Evolutionary conservation across 1,140 invertebrate species (phyloP).

Genomic region (Cotesia glomerata): DNA sequence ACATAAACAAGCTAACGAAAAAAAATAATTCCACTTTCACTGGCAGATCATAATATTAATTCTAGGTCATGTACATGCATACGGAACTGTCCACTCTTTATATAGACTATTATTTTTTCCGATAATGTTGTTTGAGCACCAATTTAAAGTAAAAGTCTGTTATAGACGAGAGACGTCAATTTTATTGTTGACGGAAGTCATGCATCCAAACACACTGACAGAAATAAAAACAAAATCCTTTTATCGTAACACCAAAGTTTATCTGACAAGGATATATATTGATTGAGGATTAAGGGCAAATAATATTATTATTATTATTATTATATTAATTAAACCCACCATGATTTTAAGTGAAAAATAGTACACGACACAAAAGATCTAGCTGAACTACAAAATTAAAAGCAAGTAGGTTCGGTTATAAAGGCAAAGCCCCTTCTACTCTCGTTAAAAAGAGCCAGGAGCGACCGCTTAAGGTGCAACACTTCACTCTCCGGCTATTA

Average conservation of each 20-base stretch:
- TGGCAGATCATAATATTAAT: constrained; percentile 40
- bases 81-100: constrained; percentile 55
- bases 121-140: too few species aligned
- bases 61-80: constrained; percentile 56
- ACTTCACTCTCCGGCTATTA: constrained; percentile 41
- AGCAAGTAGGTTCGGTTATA: constrained; percentile 56
- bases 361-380: constrained; percentile 42
- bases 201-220: too few species aligned
- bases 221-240: too few species aligned
- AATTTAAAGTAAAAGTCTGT: too few species aligned
- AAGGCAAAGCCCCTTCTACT: constrained; percentile 53
- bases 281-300: background rate
- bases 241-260: too few species aligned
- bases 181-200: too few species aligned
- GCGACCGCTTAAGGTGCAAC: constrained; percentile 38
- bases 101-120: constrained; percentile 43
- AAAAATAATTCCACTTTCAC: constrained; percentile 50
- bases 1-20: background rate
- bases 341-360: background rate
- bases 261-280: background rate
- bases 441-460: constrained; percentile 21
- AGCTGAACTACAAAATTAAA: constrained; percentile 55
- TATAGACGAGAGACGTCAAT: too few species aligned
- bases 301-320: constrained; percentile 32
- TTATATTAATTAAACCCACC: constrained; percentile 20